These are phyloP conservation scores for Lates japonicus DNA, from an alignment of 2,797 vertebrate genomes.

Conservation along the genomic window DNA sequence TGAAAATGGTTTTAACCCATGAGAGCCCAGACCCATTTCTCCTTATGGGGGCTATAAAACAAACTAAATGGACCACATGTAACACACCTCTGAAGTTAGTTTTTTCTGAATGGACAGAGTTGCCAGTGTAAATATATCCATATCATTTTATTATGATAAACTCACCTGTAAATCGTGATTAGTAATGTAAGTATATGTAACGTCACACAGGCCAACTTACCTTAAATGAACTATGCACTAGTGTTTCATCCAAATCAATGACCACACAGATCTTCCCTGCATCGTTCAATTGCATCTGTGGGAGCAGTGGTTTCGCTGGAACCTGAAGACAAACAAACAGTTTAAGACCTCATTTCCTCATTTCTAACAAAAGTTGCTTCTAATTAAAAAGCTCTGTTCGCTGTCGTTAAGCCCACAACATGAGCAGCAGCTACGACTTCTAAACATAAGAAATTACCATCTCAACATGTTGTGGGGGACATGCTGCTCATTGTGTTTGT, in stretches of 20 bases:
- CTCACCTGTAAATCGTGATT: background rate
- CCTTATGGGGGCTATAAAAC: no score
- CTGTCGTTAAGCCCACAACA: background rate
- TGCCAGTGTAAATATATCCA: background rate
- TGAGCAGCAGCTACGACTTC: background rate
- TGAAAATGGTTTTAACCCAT: background rate
- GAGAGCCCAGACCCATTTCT: no score
- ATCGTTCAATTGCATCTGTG: slow-evolving; percentile 90
- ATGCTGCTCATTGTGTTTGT: slow-evolving; percentile 30
- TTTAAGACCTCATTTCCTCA: slow-evolving; percentile 24
- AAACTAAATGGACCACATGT: no score
- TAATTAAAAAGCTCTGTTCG: background rate
- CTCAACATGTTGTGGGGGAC: slow-evolving; percentile 1
- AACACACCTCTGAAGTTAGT: no score
- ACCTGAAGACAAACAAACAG: slow-evolving; percentile 77
- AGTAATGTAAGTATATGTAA: background rate
- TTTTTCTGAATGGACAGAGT: background rate
- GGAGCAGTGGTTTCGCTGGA: slow-evolving; percentile 90
- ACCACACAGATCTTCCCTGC: slow-evolving; percentile 96
- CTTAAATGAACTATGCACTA: slow-evolving; percentile 99
- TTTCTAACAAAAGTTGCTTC: background rate
- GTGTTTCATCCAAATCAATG: slow-evolving; percentile 97
- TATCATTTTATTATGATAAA: background rate
- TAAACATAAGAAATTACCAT: slow-evolving; percentile 9
- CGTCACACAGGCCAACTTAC: slow-evolving; percentile 76